phyloP scores from a whole-genome alignment of 1,140 invertebrate species.

The Steinernema khuongi region DNA sequence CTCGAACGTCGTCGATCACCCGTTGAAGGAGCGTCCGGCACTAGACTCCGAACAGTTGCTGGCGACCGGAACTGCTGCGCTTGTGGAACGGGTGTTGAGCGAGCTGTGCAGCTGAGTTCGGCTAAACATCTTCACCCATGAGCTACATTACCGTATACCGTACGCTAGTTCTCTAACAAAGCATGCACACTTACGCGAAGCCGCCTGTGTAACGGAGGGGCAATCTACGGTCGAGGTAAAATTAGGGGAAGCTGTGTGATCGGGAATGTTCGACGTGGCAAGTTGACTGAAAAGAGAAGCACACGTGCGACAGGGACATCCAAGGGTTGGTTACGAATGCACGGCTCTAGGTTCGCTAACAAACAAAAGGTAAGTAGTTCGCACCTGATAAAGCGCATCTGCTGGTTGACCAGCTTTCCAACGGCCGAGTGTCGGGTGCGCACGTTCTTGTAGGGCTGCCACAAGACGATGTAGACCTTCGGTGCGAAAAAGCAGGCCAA shows the following conservation, averaged over 20 bases:
- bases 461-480: constrained; percentile 68
- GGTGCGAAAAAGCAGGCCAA: constrained; percentile 65
- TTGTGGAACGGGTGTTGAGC: constrained; percentile 3
- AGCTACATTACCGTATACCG: no score
- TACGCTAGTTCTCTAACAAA: neutral
- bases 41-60: constrained; percentile 2
- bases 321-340: neutral
- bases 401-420: constrained; percentile 57
- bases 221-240: constrained; percentile 15
- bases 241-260: neutral
- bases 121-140: no score
- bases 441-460: constrained; percentile 69
- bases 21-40: neutral
- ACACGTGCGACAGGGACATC: neutral
- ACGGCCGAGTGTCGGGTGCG: constrained; percentile 59
- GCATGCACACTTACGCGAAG: constrained; percentile 1
- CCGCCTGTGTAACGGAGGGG: neutral
- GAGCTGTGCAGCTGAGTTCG: constrained; percentile 12
- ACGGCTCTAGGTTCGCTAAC: neutral
- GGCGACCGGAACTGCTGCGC: constrained; percentile 1
- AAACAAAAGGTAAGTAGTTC: neutral
- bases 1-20: constrained; percentile 14
- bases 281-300: constrained; percentile 10
- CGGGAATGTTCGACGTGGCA: constrained; percentile 9
- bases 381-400: constrained; percentile 59